Conservation (phyloP, 2,113 vertebrate genomes). For the Chinchilla lanigera region DNA sequence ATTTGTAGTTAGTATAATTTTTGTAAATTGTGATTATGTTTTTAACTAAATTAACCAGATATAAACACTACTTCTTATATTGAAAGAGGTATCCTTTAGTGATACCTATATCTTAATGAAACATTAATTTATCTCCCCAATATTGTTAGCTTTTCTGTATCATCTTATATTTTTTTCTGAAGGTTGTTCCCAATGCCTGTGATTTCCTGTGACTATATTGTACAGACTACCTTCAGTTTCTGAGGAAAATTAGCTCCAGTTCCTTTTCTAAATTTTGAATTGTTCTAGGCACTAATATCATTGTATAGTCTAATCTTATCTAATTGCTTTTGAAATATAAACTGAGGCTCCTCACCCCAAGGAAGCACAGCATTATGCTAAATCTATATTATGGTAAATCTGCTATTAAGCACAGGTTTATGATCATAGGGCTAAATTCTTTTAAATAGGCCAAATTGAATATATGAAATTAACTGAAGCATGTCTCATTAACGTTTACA, state of each 20-base stretch:
- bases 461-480: neutral
- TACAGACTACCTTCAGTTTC: neutral
- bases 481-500: neutral
- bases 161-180: neutral
- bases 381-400: neutral
- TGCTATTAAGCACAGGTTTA: neutral
- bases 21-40: slow-evolving; percentile 31
- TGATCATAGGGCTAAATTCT: neutral
- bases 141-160: neutral
- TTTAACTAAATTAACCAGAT: slow-evolving; percentile 44
- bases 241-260: neutral
- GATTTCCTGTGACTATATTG: neutral
- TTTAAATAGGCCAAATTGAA: neutral
- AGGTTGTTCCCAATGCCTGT: neutral
- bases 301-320: neutral
- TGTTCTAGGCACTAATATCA: slow-evolving; percentile 1
- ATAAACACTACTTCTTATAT: neutral
- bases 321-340: neutral
- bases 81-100: neutral
- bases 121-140: neutral
- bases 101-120: neutral
- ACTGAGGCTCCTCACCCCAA: neutral
- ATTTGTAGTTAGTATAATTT: slow-evolving; percentile 22
- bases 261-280: neutral
- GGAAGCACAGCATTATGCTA: neutral